These are phyloP conservation scores for Zenarchopterus dispar DNA, from an alignment of 2,797 vertebrate genomes.

Conservation along the genomic window DNA sequence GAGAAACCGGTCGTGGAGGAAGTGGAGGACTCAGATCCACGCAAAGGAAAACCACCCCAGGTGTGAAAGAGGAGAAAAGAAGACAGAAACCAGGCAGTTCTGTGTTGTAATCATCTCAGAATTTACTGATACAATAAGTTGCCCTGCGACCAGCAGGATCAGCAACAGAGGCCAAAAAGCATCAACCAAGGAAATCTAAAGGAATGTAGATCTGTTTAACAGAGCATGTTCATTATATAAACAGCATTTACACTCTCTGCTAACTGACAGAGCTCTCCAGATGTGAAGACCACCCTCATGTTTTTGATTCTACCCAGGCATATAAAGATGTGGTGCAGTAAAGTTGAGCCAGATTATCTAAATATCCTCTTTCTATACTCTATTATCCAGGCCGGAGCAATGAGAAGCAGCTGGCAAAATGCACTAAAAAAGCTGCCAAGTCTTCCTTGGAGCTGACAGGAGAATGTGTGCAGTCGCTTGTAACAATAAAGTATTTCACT, in stretches of 20 bases:
- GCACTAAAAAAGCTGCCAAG: slow-evolving; percentile 54
- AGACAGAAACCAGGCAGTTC: slow-evolving; percentile 1
- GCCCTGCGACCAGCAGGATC: neutral
- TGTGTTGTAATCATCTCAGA: slow-evolving; percentile 1
- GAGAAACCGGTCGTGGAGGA: slow-evolving; percentile 74
- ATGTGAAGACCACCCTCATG: slow-evolving; percentile 53
- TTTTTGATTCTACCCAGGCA: slow-evolving; percentile 36
- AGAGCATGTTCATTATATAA: slow-evolving; percentile 23
- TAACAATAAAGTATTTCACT: slow-evolving; percentile 68
- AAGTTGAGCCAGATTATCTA: slow-evolving; percentile 56
- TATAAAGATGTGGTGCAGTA: slow-evolving; percentile 53
- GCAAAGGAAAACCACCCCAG: slow-evolving; percentile 80
- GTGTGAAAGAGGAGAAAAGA: slow-evolving; percentile 59
- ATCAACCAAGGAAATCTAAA: neutral
- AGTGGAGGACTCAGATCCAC: slow-evolving; percentile 77
- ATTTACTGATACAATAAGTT: slow-evolving; percentile 3
- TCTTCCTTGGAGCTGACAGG: slow-evolving; percentile 53
- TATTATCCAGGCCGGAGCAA: slow-evolving; percentile 46
- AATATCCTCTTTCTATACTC: slow-evolving; percentile 51
- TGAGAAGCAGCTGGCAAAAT: slow-evolving; percentile 68
- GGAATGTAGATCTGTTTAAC: slow-evolving; percentile 3
- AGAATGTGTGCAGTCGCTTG: slow-evolving; percentile 46
- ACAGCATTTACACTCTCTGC: slow-evolving; percentile 21
- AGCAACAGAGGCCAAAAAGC: slow-evolving; percentile 3
- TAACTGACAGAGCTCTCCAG: slow-evolving; percentile 22